A percentile compares a stretch with the other conserved stretches of the same genome.
Conservation (phyloP, 2,888 invertebrate species). For the Plusia festucae region DNA sequence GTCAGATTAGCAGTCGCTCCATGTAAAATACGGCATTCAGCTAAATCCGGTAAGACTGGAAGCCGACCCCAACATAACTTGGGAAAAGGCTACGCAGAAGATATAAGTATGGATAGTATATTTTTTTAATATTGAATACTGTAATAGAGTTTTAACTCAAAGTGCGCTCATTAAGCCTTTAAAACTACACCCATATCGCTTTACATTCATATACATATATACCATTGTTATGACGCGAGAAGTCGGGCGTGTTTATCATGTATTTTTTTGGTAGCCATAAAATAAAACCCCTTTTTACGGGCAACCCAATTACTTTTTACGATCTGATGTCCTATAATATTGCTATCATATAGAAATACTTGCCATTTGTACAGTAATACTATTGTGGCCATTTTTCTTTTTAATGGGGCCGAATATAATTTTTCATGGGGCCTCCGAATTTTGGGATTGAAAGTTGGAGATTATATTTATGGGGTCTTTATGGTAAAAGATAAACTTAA, state of each 20-base stretch:
- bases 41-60: too few relatives aligned
- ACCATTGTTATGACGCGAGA: constrained; percentile 71
- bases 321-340: constrained; percentile 83
- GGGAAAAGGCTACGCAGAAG: too few relatives aligned
- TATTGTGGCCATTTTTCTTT: constrained; percentile 63
- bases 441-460: constrained; percentile 58
- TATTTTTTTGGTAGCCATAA: constrained; percentile 81
- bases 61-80: too few relatives aligned
- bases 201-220: too few relatives aligned
- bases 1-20: too few relatives aligned
- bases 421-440: constrained; percentile 62
- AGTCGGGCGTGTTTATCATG: constrained; percentile 83
- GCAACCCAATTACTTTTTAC: constrained; percentile 88
- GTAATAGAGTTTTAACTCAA: too few relatives aligned
- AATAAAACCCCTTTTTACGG: constrained; percentile 87
- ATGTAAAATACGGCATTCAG: too few relatives aligned
- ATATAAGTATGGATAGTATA: too few relatives aligned
- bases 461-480: constrained; percentile 34
- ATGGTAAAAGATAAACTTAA: constrained; percentile 25
- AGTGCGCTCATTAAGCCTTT: constrained; percentile 26
- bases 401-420: constrained; percentile 62
- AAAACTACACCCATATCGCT: constrained; percentile 39
- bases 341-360: constrained; percentile 79
- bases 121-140: too few relatives aligned
- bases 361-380: constrained; percentile 73